A percentile compares a stretch with the other conserved stretches of the same genome.
phyloP scores from a whole-genome alignment of 2,888 invertebrate genomes.

The Nomada fabriciana region DNA sequence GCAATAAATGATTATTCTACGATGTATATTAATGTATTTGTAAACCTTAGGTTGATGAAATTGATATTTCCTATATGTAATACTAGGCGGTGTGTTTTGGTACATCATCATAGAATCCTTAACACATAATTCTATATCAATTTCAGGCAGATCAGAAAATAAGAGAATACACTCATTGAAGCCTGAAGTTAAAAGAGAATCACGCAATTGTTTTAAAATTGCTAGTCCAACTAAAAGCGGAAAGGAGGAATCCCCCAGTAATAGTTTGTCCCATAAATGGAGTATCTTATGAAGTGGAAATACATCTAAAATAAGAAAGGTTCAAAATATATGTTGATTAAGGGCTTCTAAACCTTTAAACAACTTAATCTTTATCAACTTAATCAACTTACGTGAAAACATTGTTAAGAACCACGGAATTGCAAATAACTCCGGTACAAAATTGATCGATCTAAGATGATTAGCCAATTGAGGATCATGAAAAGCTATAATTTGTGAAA shows the following conservation, averaged over 20 bases:
- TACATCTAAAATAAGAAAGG: conserved; percentile 89
- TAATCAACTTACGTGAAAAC: conserved; percentile 96
- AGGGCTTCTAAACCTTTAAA: neutral
- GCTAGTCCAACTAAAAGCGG: conserved; percentile 98
- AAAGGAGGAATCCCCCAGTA: conserved; percentile 96
- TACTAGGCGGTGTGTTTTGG: conserved; percentile 93
- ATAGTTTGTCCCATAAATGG: conserved; percentile 98
- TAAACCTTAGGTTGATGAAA: conserved; percentile 79
- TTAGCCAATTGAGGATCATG: conserved; percentile 97
- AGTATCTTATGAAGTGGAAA: conserved; percentile 99
- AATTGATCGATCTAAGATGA: conserved; percentile 96
- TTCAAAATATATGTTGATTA: neutral
- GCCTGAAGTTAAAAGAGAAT: conserved; percentile 93
- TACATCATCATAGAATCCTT: conserved; percentile 94
- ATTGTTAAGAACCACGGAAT: conserved; percentile 99
- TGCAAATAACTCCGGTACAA: conserved; percentile 98
- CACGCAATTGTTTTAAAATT: conserved; percentile 94
- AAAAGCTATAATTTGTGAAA: conserved; percentile 97
- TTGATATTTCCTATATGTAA: conserved; percentile 93
- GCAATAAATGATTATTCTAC: conserved; percentile 17
- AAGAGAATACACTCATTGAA: conserved; percentile 99
- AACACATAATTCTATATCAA: conserved; percentile 97
- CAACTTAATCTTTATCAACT: conserved; percentile 83
- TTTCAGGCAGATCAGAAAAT: conserved; percentile 99
- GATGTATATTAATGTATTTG: conserved; percentile 14